Conservation (phyloP, 2,888 invertebrate species). For the Petrolisthes cinctipes region DNA sequence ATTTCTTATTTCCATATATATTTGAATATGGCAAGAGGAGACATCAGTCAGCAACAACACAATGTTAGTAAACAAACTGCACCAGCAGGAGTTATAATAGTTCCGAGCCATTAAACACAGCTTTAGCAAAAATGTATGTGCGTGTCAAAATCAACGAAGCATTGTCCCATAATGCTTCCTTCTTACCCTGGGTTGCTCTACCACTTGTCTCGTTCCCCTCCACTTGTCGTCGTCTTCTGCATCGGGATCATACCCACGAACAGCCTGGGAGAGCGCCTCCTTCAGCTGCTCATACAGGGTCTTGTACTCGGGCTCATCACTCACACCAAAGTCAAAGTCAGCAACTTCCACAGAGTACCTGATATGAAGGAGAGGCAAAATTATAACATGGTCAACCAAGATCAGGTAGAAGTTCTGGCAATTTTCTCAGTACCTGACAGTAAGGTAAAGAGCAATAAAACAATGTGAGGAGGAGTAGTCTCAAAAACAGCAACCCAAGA, state of each 20-base stretch:
- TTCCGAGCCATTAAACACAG: background rate
- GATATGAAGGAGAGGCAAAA: constrained; percentile 43
- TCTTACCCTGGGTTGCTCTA: constrained; percentile 61
- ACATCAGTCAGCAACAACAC: no score
- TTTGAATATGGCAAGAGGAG: no score
- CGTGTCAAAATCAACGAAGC: background rate
- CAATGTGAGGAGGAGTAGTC: no score
- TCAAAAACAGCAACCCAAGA: no score
- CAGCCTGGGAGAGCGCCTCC: constrained; percentile 80
- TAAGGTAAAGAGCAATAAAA: no score
- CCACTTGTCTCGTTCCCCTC: constrained; percentile 35
- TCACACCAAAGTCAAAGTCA: constrained; percentile 88
- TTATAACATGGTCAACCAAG: no score
- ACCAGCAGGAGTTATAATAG: no score
- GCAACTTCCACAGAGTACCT: constrained; percentile 88
- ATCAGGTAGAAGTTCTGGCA: no score
- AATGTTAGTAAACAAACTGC: no score
- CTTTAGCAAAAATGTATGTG: background rate
- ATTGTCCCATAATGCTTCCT: constrained; percentile 55
- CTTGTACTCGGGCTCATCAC: constrained; percentile 86
- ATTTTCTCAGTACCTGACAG: no score
- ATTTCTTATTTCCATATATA: no score
- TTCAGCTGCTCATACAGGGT: constrained; percentile 85
- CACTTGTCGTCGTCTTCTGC: constrained; percentile 50
- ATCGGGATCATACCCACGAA: constrained; percentile 68